phyloP scores from a whole-genome alignment of 2,888 invertebrate species.

The Argynnis bischoffii region DNA sequence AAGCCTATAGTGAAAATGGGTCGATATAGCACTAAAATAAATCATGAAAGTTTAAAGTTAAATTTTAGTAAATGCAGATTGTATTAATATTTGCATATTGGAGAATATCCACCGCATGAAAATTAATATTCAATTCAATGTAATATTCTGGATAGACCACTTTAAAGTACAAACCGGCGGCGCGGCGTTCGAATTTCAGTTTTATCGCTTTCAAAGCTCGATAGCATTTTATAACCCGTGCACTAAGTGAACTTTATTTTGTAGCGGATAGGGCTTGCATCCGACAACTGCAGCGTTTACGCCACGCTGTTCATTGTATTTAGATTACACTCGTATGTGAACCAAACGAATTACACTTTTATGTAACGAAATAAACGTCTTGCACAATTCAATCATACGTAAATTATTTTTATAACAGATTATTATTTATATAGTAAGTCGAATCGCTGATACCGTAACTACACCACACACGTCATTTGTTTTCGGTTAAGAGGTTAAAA shows the following conservation, averaged over 20 bases:
- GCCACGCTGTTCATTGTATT: neutral
- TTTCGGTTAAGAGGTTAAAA: too few species aligned
- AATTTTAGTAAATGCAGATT: slow-evolving; percentile 14
- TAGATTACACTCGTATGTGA: neutral
- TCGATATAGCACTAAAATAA: slow-evolving; percentile 1
- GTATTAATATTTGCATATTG: slow-evolving; percentile 17
- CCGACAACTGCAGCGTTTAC: neutral
- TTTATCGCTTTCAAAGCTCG: slow-evolving; percentile 22
- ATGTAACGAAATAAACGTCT: too few species aligned
- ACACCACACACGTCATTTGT: too few species aligned
- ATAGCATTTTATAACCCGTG: slow-evolving; percentile 17
- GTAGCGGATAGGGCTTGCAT: slow-evolving; percentile 2
- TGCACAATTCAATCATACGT: too few species aligned
- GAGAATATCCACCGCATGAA: slow-evolving; percentile 4
- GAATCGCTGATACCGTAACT: too few species aligned
- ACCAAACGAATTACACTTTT: neutral
- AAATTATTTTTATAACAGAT: too few species aligned
- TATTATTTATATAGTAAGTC: too few species aligned
- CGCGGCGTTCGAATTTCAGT: slow-evolving; percentile 14
- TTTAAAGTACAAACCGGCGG: slow-evolving; percentile 7
- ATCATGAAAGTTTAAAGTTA: neutral
- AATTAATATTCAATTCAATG: slow-evolving; percentile 27
- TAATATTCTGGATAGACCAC: slow-evolving; percentile 21
- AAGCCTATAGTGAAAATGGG: neutral
- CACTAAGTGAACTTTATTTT: slow-evolving; percentile 12